Percentiles rank a stretch among this genome's conserved stretches.
These are phyloP conservation scores for Sinocyclocheilus anophthalmus DNA, from an alignment of 2,113 vertebrate species.

Conservation along the genomic window DNA sequence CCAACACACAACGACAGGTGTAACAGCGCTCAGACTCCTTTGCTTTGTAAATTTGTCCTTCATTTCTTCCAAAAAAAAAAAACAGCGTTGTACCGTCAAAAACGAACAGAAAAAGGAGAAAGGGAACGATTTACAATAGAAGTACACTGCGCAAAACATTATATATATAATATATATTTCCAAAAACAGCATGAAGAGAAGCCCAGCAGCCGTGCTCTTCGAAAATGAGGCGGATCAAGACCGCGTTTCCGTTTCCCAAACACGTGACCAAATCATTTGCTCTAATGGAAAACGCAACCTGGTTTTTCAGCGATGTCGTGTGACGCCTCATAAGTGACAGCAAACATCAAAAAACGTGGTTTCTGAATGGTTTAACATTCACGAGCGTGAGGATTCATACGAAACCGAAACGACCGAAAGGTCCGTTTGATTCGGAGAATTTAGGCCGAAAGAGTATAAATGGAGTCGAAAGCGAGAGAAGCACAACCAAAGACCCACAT, in stretches of 20 bases:
- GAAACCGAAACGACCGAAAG: neutral
- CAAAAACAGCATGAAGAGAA: slow-evolving; percentile 66
- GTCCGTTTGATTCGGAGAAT: neutral
- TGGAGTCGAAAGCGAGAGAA: neutral
- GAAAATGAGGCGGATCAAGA: neutral
- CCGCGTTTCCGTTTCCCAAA: neutral
- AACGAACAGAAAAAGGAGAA: slow-evolving; percentile 52
- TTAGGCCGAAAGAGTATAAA: neutral
- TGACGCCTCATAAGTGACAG: neutral
- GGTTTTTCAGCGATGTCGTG: neutral
- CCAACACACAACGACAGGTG: slow-evolving; percentile 49
- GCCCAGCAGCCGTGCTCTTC: neutral
- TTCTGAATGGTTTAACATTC: neutral
- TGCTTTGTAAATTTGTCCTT: slow-evolving; percentile 75
- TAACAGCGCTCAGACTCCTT: slow-evolving; percentile 63
- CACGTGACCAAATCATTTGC: neutral
- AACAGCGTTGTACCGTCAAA: slow-evolving; percentile 63
- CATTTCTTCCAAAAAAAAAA: slow-evolving; percentile 65
- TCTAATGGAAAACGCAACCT: neutral
- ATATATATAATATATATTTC: slow-evolving; percentile 69
- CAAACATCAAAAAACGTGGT: neutral
- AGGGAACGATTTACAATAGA: slow-evolving; percentile 63
- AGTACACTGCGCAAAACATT: slow-evolving; percentile 60
- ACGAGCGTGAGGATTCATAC: neutral
- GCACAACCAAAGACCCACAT: neutral